These are phyloP conservation scores for Heliconius eleuchia DNA, from an alignment of 1,140 invertebrate genomes.

Conservation along the genomic window DNA sequence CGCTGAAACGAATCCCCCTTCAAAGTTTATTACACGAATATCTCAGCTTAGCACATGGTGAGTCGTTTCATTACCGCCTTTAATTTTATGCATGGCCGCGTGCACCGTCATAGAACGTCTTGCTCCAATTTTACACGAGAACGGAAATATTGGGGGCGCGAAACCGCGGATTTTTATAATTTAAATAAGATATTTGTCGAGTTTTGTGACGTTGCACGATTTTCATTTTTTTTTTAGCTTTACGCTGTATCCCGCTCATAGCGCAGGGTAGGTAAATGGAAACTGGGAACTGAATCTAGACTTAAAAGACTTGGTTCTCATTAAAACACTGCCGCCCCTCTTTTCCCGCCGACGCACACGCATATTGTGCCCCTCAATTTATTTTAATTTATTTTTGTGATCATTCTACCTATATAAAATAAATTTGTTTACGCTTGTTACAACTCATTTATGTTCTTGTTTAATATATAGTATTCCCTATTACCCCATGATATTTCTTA, in stretches of 20 bases:
- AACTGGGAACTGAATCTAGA: no score
- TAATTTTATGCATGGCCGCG: constrained; percentile 72
- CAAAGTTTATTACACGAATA: constrained; percentile 57
- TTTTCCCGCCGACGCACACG: no score
- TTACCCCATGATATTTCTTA: no score
- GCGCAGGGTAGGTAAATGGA: no score
- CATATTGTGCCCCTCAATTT: no score
- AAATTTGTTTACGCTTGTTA: no score
- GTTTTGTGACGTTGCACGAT: neutral
- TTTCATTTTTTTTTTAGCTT: neutral
- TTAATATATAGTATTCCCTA: no score
- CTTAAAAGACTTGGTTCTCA: no score
- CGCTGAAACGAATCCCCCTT: constrained; percentile 35
- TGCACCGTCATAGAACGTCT: constrained; percentile 45
- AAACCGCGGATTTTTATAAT: constrained; percentile 12
- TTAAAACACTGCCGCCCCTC: no score
- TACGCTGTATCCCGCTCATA: neutral
- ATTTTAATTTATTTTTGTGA: no score
- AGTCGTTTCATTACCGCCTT: constrained; percentile 69
- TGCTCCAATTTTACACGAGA: constrained; percentile 45
- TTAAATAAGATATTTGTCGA: neutral
- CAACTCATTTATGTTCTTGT: no score
- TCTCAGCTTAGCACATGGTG: constrained; percentile 63
- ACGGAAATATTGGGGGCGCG: constrained; percentile 29
- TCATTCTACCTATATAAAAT: no score